phyloP scores from a whole-genome alignment of 2,113 vertebrate species.

The Acinonyx jubatus region DNA sequence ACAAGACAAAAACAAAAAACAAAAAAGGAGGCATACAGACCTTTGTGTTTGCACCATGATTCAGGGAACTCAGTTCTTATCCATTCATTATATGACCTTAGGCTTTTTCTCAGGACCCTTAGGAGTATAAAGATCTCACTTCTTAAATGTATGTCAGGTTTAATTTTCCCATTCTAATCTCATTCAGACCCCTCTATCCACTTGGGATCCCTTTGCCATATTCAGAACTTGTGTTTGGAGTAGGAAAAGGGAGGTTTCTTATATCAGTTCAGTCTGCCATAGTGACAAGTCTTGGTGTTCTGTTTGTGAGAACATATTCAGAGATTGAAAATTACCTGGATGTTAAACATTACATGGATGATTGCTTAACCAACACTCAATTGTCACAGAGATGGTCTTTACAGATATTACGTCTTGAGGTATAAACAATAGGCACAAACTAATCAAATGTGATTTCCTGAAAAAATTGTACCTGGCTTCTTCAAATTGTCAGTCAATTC shows the following conservation, averaged over 20 bases:
- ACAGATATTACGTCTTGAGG: neutral
- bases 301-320: neutral
- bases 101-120: neutral
- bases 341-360: neutral
- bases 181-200: neutral
- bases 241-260: neutral
- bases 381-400: neutral
- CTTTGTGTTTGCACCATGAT: neutral
- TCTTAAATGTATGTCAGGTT: neutral
- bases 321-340: neutral
- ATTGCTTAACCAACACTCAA: neutral
- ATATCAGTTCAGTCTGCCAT: neutral
- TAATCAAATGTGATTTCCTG: neutral
- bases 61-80: neutral
- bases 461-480: neutral
- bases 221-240: neutral
- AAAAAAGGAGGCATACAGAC: neutral
- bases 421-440: neutral
- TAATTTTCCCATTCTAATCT: neutral
- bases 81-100: fast-evolving
- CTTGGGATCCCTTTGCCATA: neutral
- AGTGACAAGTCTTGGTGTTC: neutral
- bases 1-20: fast-evolving
- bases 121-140: neutral
- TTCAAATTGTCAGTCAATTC: neutral